Evolutionary conservation across 2,797 vertebrate species (phyloP).

Genomic region (Etheostoma perlongum): DNA sequence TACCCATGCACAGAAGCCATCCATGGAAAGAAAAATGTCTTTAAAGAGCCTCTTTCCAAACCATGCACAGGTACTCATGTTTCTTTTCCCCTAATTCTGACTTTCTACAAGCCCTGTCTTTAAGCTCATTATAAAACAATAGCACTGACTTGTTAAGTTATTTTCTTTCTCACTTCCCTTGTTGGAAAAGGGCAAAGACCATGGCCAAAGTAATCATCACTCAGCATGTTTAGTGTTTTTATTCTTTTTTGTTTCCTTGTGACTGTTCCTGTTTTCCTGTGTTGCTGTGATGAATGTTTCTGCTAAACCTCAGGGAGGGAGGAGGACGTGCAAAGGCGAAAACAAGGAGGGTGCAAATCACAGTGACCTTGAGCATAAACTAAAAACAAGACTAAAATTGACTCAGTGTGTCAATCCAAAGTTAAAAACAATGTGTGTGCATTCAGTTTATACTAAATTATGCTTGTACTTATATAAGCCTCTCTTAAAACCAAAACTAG

Average conservation of each 20-base stretch:
- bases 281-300: not conserved
- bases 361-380: not conserved
- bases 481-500: not conserved
- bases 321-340: not conserved
- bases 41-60: not conserved
- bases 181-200: not conserved
- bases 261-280: constrained; percentile 6
- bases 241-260: not conserved
- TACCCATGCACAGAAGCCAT: not conserved
- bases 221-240: not conserved
- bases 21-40: not conserved
- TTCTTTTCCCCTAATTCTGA: not conserved
- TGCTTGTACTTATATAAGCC: not conserved
- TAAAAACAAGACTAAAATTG: not conserved
- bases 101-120: not conserved
- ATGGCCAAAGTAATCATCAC: not conserved
- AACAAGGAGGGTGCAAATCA: not conserved
- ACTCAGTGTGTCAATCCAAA: not conserved
- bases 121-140: too few relatives aligned
- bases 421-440: not conserved
- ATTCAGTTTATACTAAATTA: not conserved
- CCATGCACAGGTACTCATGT: not conserved
- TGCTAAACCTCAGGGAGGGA: not conserved
- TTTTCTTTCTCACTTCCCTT: not conserved
- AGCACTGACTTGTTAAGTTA: not conserved